Evolutionary conservation across 2,797 vertebrate species (phyloP).

Genomic region (Taenioides sp.): DNA sequence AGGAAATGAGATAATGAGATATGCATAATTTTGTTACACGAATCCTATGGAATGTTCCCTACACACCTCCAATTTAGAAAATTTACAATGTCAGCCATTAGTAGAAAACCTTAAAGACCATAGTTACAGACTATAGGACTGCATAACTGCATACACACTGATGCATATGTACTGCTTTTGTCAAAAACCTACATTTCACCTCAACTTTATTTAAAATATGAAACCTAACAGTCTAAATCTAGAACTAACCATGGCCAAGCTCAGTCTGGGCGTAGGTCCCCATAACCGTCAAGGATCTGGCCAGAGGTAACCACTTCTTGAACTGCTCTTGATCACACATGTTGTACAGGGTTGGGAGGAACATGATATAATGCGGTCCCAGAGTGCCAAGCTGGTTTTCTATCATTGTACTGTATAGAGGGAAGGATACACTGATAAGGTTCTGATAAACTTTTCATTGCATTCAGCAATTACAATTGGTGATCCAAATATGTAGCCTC

Average conservation of each 20-base stretch:
- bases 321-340: conserved; percentile 86
- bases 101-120: too few species aligned
- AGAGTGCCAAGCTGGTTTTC: conserved; percentile 70
- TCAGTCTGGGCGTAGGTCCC: conserved; percentile 97
- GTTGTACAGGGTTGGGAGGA: conserved; percentile 84
- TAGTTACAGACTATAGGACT: not conserved
- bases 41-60: not conserved
- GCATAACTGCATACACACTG: not conserved
- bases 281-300: conserved; percentile 76
- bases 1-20: not conserved
- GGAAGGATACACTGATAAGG: conserved; percentile 40
- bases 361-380: conserved; percentile 89
- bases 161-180: too few species aligned
- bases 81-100: too few species aligned
- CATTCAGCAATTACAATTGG: not conserved
- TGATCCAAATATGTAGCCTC: not conserved
- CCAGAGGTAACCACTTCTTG: conserved; percentile 86
- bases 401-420: conserved; percentile 51
- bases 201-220: not conserved
- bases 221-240: conserved; percentile 16
- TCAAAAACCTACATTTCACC: not conserved
- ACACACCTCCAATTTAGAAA: not conserved
- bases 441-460: conserved; percentile 9
- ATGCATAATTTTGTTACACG: not conserved
- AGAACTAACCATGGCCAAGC: conserved; percentile 95